A percentile compares a stretch with the other conserved stretches of the same genome.
Evolutionary conservation across 1,140 invertebrate species (phyloP).

Genomic region (Zaprionus ghesquierei): DNA sequence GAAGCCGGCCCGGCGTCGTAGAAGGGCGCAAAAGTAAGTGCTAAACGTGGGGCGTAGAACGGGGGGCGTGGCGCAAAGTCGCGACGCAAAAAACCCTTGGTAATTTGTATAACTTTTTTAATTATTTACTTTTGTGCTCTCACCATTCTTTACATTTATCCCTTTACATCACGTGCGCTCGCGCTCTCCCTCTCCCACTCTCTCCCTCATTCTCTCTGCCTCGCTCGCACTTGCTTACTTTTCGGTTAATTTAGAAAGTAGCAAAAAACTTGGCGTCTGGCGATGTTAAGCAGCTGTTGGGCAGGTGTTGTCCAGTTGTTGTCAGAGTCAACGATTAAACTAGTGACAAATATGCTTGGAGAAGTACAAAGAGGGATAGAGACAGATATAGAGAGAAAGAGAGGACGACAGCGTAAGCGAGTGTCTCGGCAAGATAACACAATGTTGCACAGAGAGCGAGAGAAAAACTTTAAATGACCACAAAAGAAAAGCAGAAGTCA

Average conservation of each 20-base stretch:
- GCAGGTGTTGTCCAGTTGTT: neutral
- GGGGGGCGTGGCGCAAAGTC: neutral
- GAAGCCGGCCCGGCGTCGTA: too few relatives aligned
- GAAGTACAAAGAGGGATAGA: neutral
- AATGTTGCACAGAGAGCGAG: neutral
- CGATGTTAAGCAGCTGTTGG: conserved; percentile 14
- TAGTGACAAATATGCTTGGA: conserved; percentile 19
- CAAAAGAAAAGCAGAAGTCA: neutral
- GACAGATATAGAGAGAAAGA: neutral
- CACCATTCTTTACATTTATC: neutral
- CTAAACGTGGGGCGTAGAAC: neutral
- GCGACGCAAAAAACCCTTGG: conserved; percentile 20
- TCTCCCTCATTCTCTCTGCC: neutral
- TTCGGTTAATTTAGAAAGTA: conserved; percentile 19
- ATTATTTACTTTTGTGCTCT: conserved; percentile 57
- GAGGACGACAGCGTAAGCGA: neutral
- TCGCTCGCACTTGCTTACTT: neutral
- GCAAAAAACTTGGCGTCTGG: neutral
- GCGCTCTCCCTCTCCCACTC: neutral
- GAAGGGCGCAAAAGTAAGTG: neutral
- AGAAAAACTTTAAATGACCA: conserved; percentile 1
- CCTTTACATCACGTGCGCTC: neutral
- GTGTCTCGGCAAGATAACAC: neutral
- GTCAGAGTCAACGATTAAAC: conserved; percentile 9
- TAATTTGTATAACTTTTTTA: conserved; percentile 71